Evolutionary conservation across 2,113 vertebrate species (phyloP).

Genomic region (Silurus asotus): DNA sequence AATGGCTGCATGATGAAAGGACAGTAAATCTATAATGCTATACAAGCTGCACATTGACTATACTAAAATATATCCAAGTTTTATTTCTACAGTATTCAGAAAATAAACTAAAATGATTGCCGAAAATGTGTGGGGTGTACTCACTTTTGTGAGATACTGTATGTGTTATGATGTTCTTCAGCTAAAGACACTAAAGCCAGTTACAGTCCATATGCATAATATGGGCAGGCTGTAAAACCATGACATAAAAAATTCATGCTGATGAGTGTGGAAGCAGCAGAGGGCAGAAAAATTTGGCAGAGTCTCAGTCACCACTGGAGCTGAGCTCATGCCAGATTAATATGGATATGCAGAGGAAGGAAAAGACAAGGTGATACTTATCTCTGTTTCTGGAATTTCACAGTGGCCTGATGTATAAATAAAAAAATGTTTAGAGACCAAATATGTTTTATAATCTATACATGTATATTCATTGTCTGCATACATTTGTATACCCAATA

Average conservation of each 20-base stretch:
- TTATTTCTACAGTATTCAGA: too few relatives aligned
- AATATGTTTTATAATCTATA: neutral
- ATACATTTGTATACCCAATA: neutral
- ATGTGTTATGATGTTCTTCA: constrained; percentile 16
- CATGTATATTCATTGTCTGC: neutral
- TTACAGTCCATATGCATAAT: constrained; percentile 36
- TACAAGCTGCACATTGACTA: too few relatives aligned
- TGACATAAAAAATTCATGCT: constrained; percentile 55
- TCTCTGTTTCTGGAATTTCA: neutral
- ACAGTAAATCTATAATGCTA: too few relatives aligned
- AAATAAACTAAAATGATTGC: too few relatives aligned
- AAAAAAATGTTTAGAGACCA: neutral
- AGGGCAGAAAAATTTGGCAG: constrained; percentile 43
- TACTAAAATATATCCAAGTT: too few relatives aligned
- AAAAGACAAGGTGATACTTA: neutral
- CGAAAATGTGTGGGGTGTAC: too few relatives aligned
- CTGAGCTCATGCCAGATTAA: constrained; percentile 34
- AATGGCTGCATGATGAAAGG: too few relatives aligned
- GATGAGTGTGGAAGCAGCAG: constrained; percentile 32
- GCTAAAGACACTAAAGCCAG: neutral
- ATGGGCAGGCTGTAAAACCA: constrained; percentile 42
- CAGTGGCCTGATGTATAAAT: neutral
- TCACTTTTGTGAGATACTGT: neutral
- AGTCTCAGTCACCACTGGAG: constrained; percentile 37
- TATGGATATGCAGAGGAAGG: constrained; percentile 4